These are phyloP conservation scores for Rhagoletis pomonella DNA, from an alignment of 1,140 invertebrate species.

Conservation along the genomic window DNA sequence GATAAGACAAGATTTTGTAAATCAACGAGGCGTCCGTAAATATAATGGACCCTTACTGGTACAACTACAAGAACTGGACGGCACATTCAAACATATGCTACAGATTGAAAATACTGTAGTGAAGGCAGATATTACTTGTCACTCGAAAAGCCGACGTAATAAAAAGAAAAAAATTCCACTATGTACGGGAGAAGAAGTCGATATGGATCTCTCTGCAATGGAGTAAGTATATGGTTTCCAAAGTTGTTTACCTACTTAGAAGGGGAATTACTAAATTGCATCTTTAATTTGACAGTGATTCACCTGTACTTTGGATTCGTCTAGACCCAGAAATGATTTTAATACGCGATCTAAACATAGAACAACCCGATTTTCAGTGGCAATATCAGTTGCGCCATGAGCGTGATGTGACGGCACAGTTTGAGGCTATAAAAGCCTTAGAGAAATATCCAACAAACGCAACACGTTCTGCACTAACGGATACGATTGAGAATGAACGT, in stretches of 20 bases:
- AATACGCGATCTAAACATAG: constrained; percentile 90
- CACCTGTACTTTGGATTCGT: constrained; percentile 98
- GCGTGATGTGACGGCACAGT: constrained; percentile 95
- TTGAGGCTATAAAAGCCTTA: constrained; percentile 92
- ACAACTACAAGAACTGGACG: constrained; percentile 97
- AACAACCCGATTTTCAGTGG: constrained; percentile 99
- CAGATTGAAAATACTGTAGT: constrained; percentile 97
- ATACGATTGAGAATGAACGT: constrained; percentile 96
- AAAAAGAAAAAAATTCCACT: constrained; percentile 99
- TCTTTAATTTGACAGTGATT: constrained; percentile 82
- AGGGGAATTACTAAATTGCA: background rate
- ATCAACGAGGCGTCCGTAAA: constrained; percentile 87
- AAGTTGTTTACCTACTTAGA: background rate
- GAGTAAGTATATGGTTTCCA: constrained; percentile 81
- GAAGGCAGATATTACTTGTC: constrained; percentile 98
- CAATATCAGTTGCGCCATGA: constrained; percentile 98
- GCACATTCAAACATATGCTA: constrained; percentile 97
- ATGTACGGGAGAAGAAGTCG: constrained; percentile 98
- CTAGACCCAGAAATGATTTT: constrained; percentile 98
- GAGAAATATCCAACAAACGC: constrained; percentile 90
- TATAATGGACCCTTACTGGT: constrained; percentile 95
- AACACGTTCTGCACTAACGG: constrained; percentile 90
- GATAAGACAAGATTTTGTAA: constrained; percentile 91
- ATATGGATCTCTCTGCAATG: constrained; percentile 98
- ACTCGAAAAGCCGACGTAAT: constrained; percentile 96